Conservation (phyloP, 1,140 invertebrate genomes). For the Apocrypta bakeri region DNA sequence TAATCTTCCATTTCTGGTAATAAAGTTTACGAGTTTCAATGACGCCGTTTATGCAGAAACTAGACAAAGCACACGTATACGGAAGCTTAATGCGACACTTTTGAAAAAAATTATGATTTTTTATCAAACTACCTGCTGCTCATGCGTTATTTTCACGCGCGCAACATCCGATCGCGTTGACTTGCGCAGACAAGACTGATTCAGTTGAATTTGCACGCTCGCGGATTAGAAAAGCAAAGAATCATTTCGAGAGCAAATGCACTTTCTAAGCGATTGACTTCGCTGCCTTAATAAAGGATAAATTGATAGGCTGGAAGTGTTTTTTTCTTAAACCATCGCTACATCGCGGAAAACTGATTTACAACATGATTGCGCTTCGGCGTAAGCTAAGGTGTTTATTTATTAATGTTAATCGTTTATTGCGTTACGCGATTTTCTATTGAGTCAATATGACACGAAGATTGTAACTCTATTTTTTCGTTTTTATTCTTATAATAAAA, state of each 20-base stretch:
- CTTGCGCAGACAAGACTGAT: too few species aligned
- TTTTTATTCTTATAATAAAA: too few species aligned
- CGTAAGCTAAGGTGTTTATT: not conserved
- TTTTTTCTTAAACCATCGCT: not conserved
- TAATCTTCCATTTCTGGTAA: not conserved
- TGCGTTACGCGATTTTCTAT: not conserved
- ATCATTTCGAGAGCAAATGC: not conserved
- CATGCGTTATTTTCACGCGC: too few species aligned
- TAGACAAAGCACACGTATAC: too few species aligned
- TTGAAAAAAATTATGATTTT: too few species aligned
- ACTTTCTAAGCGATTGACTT: conserved; percentile 28
- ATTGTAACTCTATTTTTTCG: not conserved
- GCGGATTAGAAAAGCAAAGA: conserved; percentile 1
- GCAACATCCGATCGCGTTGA: too few species aligned
- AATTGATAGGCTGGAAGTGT: not conserved
- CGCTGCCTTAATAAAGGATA: not conserved
- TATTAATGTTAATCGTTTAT: not conserved
- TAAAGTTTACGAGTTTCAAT: too few species aligned
- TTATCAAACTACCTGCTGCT: too few species aligned
- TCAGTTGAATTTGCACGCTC: not conserved
- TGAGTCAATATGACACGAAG: not conserved
- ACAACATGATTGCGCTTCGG: not conserved
- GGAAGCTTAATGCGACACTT: too few species aligned
- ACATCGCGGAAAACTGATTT: not conserved
- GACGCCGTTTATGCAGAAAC: too few species aligned